Evolutionary conservation across 2,888 invertebrate genomes (phyloP).

Genomic region (Opisthograptis luteolata): DNA sequence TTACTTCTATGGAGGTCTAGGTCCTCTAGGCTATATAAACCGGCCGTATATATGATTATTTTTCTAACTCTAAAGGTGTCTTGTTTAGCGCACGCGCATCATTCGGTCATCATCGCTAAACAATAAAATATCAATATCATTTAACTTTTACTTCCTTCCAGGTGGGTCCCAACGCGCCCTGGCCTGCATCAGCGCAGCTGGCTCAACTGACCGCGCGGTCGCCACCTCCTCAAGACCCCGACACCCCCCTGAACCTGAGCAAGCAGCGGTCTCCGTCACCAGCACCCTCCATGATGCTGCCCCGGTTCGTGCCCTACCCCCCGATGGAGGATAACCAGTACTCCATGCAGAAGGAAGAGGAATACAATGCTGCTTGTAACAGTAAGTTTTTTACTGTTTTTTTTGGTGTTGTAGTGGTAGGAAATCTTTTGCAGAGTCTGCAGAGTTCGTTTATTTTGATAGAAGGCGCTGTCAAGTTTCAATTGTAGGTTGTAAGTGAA

Average conservation of each 20-base stretch:
- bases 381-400: constrained; percentile 60
- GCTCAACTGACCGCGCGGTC: constrained; percentile 87
- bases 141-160: too few relatives aligned
- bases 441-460: too few relatives aligned
- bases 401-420: not conserved
- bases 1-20: too few relatives aligned
- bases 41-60: too few relatives aligned
- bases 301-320: constrained; percentile 79
- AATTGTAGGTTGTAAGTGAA: too few relatives aligned
- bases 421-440: too few relatives aligned
- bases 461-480: too few relatives aligned
- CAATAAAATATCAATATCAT: too few relatives aligned
- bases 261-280: constrained; percentile 90
- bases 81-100: not conserved
- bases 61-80: too few relatives aligned
- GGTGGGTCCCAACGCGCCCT: constrained; percentile 83
- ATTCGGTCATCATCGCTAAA: too few relatives aligned
- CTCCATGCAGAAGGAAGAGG: constrained; percentile 75
- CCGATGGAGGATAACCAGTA: constrained; percentile 75
- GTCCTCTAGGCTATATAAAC: too few relatives aligned
- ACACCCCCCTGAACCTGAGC: constrained; percentile 94
- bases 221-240: constrained; percentile 88
- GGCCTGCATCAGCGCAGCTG: constrained; percentile 89
- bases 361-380: constrained; percentile 70
- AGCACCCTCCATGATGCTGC: constrained; percentile 82